A percentile compares a stretch with the other conserved stretches of the same genome.
phyloP scores from a whole-genome alignment of 2,888 invertebrate species.

The Lepas anatifera region DNA sequence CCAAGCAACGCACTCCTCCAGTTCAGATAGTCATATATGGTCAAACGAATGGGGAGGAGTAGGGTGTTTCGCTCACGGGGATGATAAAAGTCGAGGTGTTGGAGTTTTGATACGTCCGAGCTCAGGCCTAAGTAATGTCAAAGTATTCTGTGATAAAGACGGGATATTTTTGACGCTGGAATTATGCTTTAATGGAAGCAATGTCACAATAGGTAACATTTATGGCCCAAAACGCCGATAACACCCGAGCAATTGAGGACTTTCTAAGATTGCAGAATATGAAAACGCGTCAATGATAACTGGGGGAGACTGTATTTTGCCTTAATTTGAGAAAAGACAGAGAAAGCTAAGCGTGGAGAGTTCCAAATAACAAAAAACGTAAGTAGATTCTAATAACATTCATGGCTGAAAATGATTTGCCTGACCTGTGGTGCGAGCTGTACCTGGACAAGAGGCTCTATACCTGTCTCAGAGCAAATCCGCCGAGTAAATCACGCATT shows the following conservation, averaged over 20 bases:
- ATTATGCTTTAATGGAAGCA: background rate
- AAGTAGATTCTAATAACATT: background rate
- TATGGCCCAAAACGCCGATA: background rate
- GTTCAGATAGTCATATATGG: too few species aligned
- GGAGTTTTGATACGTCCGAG: background rate
- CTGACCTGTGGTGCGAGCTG: background rate
- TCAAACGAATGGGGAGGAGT: background rate
- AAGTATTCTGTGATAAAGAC: background rate
- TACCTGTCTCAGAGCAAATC: background rate
- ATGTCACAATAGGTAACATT: background rate
- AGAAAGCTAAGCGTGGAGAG: background rate
- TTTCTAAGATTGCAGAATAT: background rate
- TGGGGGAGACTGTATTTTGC: background rate
- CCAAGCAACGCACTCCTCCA: too few species aligned
- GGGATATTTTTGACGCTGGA: background rate
- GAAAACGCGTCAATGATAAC: background rate
- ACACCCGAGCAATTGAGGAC: background rate
- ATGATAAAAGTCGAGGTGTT: background rate
- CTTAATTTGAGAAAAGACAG: background rate
- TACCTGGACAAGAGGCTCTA: background rate
- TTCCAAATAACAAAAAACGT: background rate
- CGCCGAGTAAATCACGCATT: background rate
- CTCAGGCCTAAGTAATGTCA: background rate
- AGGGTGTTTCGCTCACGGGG: background rate
- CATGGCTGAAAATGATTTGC: background rate